These are phyloP conservation scores for Seriola quinqueradiata DNA, from an alignment of 2,113 vertebrate species.

Conservation along the genomic window DNA sequence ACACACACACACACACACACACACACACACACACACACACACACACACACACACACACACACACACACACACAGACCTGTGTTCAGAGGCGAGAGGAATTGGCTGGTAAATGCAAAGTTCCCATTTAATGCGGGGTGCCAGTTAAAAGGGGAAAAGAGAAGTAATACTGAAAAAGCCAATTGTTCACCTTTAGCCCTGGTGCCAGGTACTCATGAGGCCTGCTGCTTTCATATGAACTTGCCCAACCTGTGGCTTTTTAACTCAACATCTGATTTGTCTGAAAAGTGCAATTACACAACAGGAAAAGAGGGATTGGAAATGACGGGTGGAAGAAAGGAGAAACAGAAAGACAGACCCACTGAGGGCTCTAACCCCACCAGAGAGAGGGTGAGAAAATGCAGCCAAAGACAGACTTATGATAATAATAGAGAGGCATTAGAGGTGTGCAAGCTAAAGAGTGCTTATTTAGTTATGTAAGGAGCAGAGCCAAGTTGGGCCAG, in stretches of 20 bases:
- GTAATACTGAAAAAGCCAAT: constrained; percentile 66
- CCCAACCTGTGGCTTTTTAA: constrained; percentile 32
- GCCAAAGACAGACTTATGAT: constrained; percentile 48
- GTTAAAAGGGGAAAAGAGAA: constrained; percentile 36
- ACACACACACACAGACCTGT: constrained; percentile 48
- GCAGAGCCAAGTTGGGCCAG: constrained; percentile 43
- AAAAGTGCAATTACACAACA: constrained; percentile 40
- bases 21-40: constrained; percentile 16
- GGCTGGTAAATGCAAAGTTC: constrained; percentile 66
- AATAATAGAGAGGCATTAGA: constrained; percentile 61
- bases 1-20: constrained; percentile 42
- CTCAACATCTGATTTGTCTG: constrained; percentile 33
- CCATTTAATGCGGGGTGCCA: constrained; percentile 61
- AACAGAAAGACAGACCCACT: constrained; percentile 8
- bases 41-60: constrained; percentile 41
- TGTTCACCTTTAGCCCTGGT: constrained; percentile 52
- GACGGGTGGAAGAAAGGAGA: constrained; percentile 10
- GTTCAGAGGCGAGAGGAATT: constrained; percentile 60
- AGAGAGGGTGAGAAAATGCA: constrained; percentile 18
- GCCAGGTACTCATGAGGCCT: constrained; percentile 33
- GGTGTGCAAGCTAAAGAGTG: constrained; percentile 42
- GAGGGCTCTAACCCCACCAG: not conserved
- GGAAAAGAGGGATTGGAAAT: constrained; percentile 25
- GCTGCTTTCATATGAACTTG: constrained; percentile 46
- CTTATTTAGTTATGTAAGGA: constrained; percentile 79